Conservation (phyloP, 2,113 vertebrate species). For the Azemiops feae region DNA sequence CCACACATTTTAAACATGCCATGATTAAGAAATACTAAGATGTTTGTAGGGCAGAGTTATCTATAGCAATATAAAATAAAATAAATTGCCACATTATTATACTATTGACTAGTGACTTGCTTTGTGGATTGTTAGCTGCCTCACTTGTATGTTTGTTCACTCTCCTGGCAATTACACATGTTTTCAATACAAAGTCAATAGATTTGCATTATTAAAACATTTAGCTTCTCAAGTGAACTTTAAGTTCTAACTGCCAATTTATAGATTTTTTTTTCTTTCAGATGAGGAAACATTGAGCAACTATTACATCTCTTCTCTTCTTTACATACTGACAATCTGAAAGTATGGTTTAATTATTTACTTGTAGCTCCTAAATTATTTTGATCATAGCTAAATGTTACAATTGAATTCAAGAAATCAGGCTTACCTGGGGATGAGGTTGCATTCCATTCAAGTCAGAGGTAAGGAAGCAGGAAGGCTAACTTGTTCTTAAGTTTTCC, state of each 20-base stretch:
- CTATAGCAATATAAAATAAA: background rate
- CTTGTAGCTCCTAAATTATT: background rate
- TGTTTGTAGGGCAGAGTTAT: background rate
- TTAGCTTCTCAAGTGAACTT: constrained; percentile 10
- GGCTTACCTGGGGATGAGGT: background rate
- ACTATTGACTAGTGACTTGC: background rate
- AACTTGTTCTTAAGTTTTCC: background rate
- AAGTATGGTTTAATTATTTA: background rate
- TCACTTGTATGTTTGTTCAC: background rate
- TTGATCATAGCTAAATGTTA: background rate
- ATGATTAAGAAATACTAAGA: background rate
- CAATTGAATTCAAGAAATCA: background rate
- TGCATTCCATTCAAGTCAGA: background rate
- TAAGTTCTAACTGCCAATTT: background rate
- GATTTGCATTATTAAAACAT: constrained; percentile 1
- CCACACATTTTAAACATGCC: background rate
- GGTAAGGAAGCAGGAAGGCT: background rate
- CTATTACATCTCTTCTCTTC: background rate
- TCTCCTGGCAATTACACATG: background rate
- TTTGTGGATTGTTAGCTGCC: background rate
- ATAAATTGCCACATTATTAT: background rate
- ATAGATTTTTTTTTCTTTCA: background rate
- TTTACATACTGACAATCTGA: background rate
- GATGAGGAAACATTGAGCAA: background rate
- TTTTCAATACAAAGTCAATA: background rate